Evolutionary conservation across 2,888 invertebrate genomes (phyloP).

Genomic region (Ernsta delagoae): DNA sequence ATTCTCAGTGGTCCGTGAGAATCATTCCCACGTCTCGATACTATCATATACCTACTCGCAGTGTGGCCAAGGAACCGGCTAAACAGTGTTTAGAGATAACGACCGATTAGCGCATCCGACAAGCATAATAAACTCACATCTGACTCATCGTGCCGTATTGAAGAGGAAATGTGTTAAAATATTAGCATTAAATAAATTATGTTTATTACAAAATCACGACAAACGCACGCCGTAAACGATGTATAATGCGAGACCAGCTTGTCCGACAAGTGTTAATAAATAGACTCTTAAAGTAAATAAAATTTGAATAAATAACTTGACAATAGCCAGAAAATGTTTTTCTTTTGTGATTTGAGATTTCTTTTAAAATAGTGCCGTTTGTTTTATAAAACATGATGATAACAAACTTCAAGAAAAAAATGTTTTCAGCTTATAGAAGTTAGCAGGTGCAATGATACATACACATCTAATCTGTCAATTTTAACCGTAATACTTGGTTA

Average conservation of each 20-base stretch:
- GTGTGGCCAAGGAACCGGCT: constrained; percentile 61
- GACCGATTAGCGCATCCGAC: constrained; percentile 45
- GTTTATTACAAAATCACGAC: constrained; percentile 20
- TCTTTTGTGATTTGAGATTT: neutral
- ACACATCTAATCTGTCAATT: too few relatives aligned
- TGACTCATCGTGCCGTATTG: constrained; percentile 25
- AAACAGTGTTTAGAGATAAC: constrained; percentile 53
- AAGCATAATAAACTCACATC: constrained; percentile 26
- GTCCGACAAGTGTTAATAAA: neutral
- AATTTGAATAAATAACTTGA: neutral
- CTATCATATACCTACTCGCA: constrained; percentile 50
- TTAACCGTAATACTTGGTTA: too few relatives aligned
- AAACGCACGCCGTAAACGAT: neutral
- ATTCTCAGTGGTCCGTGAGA: constrained; percentile 70
- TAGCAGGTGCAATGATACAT: too few relatives aligned
- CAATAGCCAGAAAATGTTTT: neutral
- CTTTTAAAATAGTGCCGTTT: too few relatives aligned
- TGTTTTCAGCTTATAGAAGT: too few relatives aligned
- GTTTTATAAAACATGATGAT: too few relatives aligned
- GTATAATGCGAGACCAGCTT: constrained; percentile 3
- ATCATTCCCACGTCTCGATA: constrained; percentile 65
- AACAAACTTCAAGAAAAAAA: too few relatives aligned
- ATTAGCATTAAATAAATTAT: constrained; percentile 32
- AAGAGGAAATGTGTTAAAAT: constrained; percentile 28
- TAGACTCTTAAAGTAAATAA: neutral